Percentiles rank a stretch among this genome's conserved stretches.
Conservation (phyloP, 2,888 invertebrate genomes). For the Andrena hattorfiana region DNA sequence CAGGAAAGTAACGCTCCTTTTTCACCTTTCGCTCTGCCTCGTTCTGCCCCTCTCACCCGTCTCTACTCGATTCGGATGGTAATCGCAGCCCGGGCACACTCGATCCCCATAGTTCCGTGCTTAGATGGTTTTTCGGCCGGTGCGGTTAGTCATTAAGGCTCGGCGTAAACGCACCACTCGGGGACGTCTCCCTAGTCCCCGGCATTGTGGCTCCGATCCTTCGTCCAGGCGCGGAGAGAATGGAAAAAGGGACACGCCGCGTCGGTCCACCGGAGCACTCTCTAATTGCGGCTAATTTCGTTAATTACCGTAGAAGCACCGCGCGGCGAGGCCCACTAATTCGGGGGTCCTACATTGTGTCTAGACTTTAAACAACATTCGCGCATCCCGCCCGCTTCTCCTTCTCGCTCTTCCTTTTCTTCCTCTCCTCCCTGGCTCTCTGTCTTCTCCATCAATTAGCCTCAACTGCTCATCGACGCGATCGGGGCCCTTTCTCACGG, state of each 20-base stretch:
- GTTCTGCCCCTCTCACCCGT: too few relatives aligned
- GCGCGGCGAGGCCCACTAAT: conserved; percentile 80
- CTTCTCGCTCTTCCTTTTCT: conserved; percentile 13
- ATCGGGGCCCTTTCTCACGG: conserved; percentile 45
- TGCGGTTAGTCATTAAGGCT: conserved; percentile 77
- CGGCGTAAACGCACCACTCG: conserved; percentile 71
- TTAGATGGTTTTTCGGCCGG: conserved; percentile 62
- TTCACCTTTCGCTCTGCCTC: too few relatives aligned
- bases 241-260: conserved; percentile 56
- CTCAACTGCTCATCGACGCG: conserved; percentile 58
- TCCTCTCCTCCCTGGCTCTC: conserved; percentile 47
- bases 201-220: conserved; percentile 15
- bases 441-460: conserved; percentile 74
- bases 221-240: conserved; percentile 6
- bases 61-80: conserved; percentile 26
- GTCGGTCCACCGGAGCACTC: conserved; percentile 68
- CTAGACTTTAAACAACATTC: conserved; percentile 84
- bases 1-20: conserved; percentile 17
- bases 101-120: conserved; percentile 66
- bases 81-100: conserved; percentile 40
- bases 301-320: conserved; percentile 81
- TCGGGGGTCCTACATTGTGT: conserved; percentile 83
- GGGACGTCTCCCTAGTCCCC: conserved; percentile 33
- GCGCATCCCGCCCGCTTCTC: conserved; percentile 69
- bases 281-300: conserved; percentile 84